Evolutionary conservation across 2,113 vertebrate genomes (phyloP).

Genomic region (Lynx canadensis): DNA sequence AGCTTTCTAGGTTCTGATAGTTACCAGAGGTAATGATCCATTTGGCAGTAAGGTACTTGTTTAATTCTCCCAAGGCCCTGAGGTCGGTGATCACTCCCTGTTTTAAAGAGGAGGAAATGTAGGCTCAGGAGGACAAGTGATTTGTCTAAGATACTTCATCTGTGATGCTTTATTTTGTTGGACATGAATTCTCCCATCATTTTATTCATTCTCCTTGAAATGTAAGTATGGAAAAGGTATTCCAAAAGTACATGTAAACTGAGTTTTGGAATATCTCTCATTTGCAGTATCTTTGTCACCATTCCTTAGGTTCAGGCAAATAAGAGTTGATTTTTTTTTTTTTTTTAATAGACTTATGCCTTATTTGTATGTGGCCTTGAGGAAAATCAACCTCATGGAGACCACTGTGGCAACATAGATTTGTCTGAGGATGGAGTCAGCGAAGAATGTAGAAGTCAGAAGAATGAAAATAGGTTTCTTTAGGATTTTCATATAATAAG

Average conservation of each 20-base stretch:
- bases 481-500: neutral
- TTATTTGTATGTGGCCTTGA: conserved; percentile 7
- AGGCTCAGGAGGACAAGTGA: neutral
- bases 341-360: neutral
- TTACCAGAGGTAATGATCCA: neutral
- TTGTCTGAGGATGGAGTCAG: neutral
- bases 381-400: neutral
- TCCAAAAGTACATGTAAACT: neutral
- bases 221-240: neutral
- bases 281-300: conserved; percentile 31
- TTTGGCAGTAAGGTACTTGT: neutral
- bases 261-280: neutral
- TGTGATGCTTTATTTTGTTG: conserved; percentile 8
- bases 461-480: neutral
- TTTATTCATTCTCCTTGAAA: conserved; percentile 16
- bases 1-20: neutral
- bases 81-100: neutral
- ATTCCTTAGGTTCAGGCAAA: neutral
- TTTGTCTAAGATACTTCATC: neutral
- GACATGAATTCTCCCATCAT: neutral
- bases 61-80: neutral
- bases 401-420: neutral
- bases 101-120: conserved; percentile 26
- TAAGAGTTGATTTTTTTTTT: neutral
- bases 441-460: neutral